phyloP scores from a whole-genome alignment of 1,140 invertebrate species.

The Saccostrea glomerata region DNA sequence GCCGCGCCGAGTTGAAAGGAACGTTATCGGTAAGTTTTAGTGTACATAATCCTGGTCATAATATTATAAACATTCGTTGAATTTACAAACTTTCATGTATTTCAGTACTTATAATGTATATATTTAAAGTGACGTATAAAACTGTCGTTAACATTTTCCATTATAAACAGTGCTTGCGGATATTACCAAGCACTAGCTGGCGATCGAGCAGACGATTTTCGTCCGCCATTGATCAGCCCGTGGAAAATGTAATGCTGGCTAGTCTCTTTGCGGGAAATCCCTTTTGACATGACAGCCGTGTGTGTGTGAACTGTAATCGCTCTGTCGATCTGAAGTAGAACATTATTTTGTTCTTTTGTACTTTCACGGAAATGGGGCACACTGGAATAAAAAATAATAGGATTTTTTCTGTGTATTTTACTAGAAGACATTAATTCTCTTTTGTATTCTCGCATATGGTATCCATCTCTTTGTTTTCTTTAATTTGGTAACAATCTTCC shows the following conservation, averaged over 20 bases:
- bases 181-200: background rate
- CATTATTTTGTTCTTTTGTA: background rate
- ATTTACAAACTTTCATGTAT: background rate
- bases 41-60: background rate
- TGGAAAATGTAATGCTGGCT: conserved; percentile 29
- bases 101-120: background rate
- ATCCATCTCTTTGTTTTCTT: no score
- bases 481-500: no score
- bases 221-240: conserved; percentile 17
- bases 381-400: background rate
- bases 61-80: background rate
- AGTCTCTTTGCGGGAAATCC: conserved; percentile 25
- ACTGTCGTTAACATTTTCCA: background rate
- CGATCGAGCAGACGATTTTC: conserved; percentile 20
- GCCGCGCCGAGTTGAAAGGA: conserved; percentile 14
- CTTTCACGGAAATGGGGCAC: conserved; percentile 7
- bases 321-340: conserved; percentile 33
- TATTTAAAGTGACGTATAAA: background rate
- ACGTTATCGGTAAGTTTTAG: conserved; percentile 17
- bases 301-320: conserved; percentile 28
- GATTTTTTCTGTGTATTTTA: no score
- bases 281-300: conserved; percentile 26
- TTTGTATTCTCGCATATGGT: no score
- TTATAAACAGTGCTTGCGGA: background rate
- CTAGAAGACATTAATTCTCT: no score